Evolutionary conservation across 2,888 invertebrate species (phyloP).

Genomic region (Neoscelio sp.): DNA sequence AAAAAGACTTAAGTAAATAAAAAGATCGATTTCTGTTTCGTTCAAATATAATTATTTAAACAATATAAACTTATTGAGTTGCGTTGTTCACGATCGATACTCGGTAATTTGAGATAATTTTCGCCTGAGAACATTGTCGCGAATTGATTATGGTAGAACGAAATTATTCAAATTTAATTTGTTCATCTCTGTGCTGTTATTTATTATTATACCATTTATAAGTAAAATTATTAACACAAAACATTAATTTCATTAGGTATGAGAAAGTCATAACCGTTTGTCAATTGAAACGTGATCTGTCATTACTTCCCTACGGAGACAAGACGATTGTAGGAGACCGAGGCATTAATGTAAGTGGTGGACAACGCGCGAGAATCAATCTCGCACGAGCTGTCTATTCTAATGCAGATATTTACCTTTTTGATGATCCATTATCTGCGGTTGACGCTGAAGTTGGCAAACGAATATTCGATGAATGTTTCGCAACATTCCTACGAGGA

Average conservation of each 20-base stretch:
- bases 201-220: too few species aligned
- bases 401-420: slow-evolving; percentile 89
- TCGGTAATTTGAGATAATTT: too few species aligned
- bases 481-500: slow-evolving; percentile 30
- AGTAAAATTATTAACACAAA: not conserved
- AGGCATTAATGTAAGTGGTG: slow-evolving; percentile 91
- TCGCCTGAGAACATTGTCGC: too few species aligned
- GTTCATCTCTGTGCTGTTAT: too few species aligned
- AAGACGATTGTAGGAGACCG: slow-evolving; percentile 92
- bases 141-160: too few species aligned
- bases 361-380: slow-evolving; percentile 92
- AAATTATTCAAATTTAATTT: too few species aligned
- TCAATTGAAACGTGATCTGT: slow-evolving; percentile 89
- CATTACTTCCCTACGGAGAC: slow-evolving; percentile 88
- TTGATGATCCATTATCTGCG: slow-evolving; percentile 91
- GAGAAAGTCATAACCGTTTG: slow-evolving; percentile 86
- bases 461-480: slow-evolving; percentile 84
- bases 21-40: not conserved
- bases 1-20: not conserved
- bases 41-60: too few species aligned
- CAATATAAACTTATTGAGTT: too few species aligned
- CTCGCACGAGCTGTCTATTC: slow-evolving; percentile 89
- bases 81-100: too few species aligned
- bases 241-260: slow-evolving; percentile 72
- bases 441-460: slow-evolving; percentile 89